These are phyloP conservation scores for Apotomis betuletana DNA, from an alignment of 2,888 invertebrate species.

Conservation along the genomic window DNA sequence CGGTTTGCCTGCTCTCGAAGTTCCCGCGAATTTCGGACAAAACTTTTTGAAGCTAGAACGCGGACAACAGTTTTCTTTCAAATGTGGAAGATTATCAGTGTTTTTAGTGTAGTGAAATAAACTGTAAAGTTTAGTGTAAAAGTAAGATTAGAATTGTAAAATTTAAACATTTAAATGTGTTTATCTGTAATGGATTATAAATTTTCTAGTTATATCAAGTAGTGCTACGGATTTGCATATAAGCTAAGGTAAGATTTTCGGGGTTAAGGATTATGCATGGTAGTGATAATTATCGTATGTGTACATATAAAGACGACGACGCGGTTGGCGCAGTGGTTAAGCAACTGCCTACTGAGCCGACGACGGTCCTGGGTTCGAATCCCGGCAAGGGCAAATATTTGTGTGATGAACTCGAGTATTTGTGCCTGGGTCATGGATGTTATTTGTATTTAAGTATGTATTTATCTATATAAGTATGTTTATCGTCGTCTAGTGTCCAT, in stretches of 20 bases:
- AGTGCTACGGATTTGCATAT: slow-evolving; percentile 9
- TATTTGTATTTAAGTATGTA: too few relatives aligned
- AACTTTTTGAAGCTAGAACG: slow-evolving; percentile 28
- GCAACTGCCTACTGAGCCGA: too few relatives aligned
- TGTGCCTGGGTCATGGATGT: too few relatives aligned
- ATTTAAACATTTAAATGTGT: neutral
- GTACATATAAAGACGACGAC: too few relatives aligned
- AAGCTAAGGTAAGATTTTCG: slow-evolving; percentile 25
- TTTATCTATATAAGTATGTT: too few relatives aligned
- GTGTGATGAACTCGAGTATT: too few relatives aligned
- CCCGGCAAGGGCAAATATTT: too few relatives aligned
- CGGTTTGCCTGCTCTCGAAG: slow-evolving; percentile 22
- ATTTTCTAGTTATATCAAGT: neutral
- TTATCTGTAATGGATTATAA: slow-evolving; percentile 2
- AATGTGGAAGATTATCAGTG: slow-evolving; percentile 13
- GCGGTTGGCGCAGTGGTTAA: too few relatives aligned
- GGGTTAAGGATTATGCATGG: too few relatives aligned
- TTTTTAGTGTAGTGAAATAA: slow-evolving; percentile 25
- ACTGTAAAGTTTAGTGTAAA: slow-evolving; percentile 1
- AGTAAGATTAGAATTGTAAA: neutral
- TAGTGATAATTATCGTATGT: too few relatives aligned
- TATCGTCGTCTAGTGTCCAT: too few relatives aligned
- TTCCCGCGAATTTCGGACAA: slow-evolving; percentile 42
- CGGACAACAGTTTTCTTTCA: neutral
- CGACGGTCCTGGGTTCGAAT: too few relatives aligned